Base-by-base conservation (phyloP, 1,140 invertebrate species). In the Pemphigus obesinymphae region DNA sequence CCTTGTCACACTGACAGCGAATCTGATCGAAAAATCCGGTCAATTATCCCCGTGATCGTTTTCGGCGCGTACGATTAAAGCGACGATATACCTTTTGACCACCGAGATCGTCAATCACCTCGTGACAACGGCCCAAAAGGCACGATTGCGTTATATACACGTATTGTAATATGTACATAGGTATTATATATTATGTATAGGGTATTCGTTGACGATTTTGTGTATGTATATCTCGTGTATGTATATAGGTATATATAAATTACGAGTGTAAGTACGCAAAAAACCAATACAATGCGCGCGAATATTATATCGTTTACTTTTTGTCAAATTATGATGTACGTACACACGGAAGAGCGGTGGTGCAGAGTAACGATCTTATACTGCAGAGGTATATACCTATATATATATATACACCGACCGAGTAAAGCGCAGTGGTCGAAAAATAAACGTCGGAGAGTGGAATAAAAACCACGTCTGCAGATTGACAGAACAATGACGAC, bases 1-100 rank as follows among this genome's bases (percentile, higher is more conserved):
- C 76, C 76, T 80, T 80, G 76, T 80, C 76, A 80, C 26, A 26
- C 76, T 80, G 76, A 80, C 76, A 80, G 76, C 76, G 76, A 80
- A 80, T 80, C 76, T 61, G 53, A 80, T 80, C 53, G 76, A 80
- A 80, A 80, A 80, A 80, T 80, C 50, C 55, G 76, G 76, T 80
- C 76, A 80, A 80, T 80, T 80, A 80, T 80, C 76, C 55, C 76
- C 76, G 76, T 13, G 76, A 61, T 80, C 76, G 34, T 80, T 80
- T 80, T 43, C 76, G 31, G 34, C 20, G 34, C 20, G 17, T 17
- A 31, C 15, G 6, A 63, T 61, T n/a, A n/a, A n/a, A n/a, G n/a
- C n/a, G n/a, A 63, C 15, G 5, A 17, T 63, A 58, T 55, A 58
- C 55, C 37, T 80, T 80, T 63, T 63, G 53, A 80, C 76, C 76